Base-by-base conservation (phyloP, 1,140 invertebrate species). In the Bathynomus jamesi region DNA sequence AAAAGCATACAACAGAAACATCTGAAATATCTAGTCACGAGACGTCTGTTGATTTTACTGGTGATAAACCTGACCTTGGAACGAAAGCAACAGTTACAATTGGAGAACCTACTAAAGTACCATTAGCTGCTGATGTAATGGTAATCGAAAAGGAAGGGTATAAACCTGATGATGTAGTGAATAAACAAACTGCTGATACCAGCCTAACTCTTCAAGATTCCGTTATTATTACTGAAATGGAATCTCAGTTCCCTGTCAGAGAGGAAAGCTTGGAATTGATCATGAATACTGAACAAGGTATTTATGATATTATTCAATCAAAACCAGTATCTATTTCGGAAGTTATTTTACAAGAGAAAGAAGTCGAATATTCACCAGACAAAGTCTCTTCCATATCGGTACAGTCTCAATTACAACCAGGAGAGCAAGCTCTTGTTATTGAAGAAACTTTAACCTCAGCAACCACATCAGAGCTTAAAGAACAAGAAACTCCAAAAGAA, bases 151-250 rank as follows among this genome's bases (percentile, higher is more conserved):
- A 64, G 7, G 72, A 74, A 40, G 72, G 72, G 27, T 32, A 27
- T 21, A 46, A 82, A 77, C 63, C 73, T 24, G 81, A 79, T 21
- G 83, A 81, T 72, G 64, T 78, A 28, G 80, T 79, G 8, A 68
- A 74, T 61, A 53, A 63, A 17, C 72, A 77, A 32, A 78, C 74
- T 61, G 87, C 87, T 4, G 83, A 82, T 66, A 83, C 84, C 21
- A 83, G 83, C 72, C 77, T 91, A 46, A 85, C 85, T 21, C 82
- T 84, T n/a, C 86, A 83, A 74, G 87, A 91, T 80, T 84, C 87
- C 68, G 79, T 90, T 40, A 78, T 87, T 21, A 81, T 90, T 27
- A 60, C 65, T 61, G 72, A 74, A 67, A 67, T 61, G 13, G 53
- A 28, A n/a, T 61, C 69, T 10, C 72, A 74, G n/a, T 70, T 65